phyloP scores from a whole-genome alignment of 2,888 invertebrate genomes.

The Catocala nupta region DNA sequence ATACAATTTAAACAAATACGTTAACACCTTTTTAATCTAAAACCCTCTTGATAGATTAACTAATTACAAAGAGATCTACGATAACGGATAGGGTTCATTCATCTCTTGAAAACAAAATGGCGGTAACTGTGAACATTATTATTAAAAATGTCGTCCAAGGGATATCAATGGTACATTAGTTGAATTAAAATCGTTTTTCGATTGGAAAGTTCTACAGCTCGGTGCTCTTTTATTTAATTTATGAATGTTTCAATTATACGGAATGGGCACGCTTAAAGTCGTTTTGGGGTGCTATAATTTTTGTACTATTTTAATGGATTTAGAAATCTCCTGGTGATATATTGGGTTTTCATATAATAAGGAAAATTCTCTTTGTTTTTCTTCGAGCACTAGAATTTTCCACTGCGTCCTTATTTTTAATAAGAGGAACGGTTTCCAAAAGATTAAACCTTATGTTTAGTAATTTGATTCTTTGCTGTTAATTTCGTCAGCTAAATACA shows the following conservation, averaged over 20 bases:
- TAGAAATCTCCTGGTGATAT: not conserved
- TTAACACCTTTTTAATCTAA: too few species aligned
- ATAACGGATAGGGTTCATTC: conserved; percentile 35
- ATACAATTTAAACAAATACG: too few species aligned
- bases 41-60: too few species aligned
- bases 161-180: conserved; percentile 57
- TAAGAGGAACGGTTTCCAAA: too few species aligned
- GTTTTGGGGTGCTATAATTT: not conserved
- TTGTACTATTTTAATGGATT: conserved; percentile 5
- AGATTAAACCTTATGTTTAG: too few species aligned
- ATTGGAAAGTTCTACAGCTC: conserved; percentile 54
- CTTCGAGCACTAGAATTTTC: too few species aligned
- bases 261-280: conserved; percentile 36
- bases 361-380: too few species aligned
- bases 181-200: conserved; percentile 65
- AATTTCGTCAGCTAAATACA: too few species aligned
- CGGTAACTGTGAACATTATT: conserved; percentile 43
- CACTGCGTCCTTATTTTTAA: too few species aligned
- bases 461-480: too few species aligned
- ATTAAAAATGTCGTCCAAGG: conserved; percentile 54
- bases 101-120: conserved; percentile 29
- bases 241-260: conserved; percentile 75
- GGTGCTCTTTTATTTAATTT: conserved; percentile 70
- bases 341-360: too few species aligned
- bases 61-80: conserved; percentile 30